These are phyloP conservation scores for Mongoloraphidia duomilia DNA, from an alignment of 2,888 invertebrate genomes.

Conservation along the genomic window DNA sequence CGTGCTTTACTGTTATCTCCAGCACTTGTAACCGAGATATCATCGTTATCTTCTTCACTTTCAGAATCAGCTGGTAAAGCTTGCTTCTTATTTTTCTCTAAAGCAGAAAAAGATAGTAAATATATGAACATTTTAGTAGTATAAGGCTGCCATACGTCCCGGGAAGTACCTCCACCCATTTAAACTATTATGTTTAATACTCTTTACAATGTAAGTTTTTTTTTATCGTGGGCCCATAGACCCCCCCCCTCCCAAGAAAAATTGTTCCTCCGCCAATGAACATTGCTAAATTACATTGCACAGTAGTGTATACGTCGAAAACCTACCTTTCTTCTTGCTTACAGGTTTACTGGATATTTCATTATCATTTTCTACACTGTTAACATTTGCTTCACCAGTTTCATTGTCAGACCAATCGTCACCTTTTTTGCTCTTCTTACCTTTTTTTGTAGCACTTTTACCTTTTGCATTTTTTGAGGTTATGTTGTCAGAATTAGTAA, in stretches of 20 bases:
- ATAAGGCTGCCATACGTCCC: no score
- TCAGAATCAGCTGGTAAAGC: slow-evolving; percentile 24
- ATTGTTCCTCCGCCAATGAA: no score
- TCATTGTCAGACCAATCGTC: slow-evolving; percentile 31
- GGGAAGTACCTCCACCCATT: no score
- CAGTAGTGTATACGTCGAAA: not conserved
- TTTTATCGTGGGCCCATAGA: no score
- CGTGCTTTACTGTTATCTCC: slow-evolving; percentile 16
- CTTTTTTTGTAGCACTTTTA: slow-evolving; percentile 29
- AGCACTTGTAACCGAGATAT: slow-evolving; percentile 13
- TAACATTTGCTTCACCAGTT: slow-evolving; percentile 2
- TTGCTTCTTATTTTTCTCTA: slow-evolving; percentile 3
- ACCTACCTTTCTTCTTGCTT: slow-evolving; percentile 10
- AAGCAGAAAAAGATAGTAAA: not conserved
- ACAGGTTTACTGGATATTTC: slow-evolving; percentile 8
- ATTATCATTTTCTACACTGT: slow-evolving; percentile 2
- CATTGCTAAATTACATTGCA: no score
- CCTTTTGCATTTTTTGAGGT: slow-evolving; percentile 34
- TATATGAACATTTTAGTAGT: not conserved
- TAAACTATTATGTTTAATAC: no score
- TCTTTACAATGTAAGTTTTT: no score
- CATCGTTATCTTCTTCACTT: slow-evolving; percentile 16
- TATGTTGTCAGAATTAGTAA: slow-evolving; percentile 28
- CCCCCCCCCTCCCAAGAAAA: no score
- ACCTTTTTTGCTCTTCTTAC: slow-evolving; percentile 34